phyloP scores from a whole-genome alignment of 2,888 invertebrate genomes.

The Ischnura elegans region DNA sequence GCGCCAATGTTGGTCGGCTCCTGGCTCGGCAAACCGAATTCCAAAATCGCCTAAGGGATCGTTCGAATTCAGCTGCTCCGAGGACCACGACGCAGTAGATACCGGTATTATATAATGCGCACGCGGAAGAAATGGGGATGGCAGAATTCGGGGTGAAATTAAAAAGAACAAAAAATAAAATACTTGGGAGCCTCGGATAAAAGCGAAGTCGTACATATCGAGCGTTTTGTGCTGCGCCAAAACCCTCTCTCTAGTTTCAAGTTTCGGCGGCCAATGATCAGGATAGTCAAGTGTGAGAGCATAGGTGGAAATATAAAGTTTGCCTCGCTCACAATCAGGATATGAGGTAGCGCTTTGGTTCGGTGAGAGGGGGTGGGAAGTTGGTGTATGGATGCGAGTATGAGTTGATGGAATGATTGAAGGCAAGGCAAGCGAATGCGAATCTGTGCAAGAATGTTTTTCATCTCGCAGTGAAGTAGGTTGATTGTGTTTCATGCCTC shows the following conservation, averaged over 20 bases:
- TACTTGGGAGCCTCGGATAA: background rate
- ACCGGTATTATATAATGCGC: background rate
- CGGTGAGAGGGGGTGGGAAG: background rate
- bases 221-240: background rate
- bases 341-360: background rate
- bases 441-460: background rate
- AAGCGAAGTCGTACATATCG: background rate
- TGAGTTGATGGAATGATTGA: background rate
- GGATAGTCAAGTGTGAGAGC: background rate
- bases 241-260: background rate
- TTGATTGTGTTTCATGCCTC: background rate
- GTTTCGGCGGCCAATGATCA: background rate
- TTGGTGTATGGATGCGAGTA: background rate
- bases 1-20: background rate
- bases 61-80: constrained; percentile 29
- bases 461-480: background rate
- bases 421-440: background rate
- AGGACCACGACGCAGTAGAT: background rate
- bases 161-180: background rate
- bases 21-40: constrained; percentile 61
- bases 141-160: no score
- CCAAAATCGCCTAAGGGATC: constrained; percentile 59
- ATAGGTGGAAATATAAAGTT: background rate
- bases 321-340: background rate
- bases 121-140: background rate